Evolutionary conservation across 2,113 vertebrate genomes (phyloP), one percentile per base, ranked within the genome.

Genomic region (Litocranius walleri): DNA sequence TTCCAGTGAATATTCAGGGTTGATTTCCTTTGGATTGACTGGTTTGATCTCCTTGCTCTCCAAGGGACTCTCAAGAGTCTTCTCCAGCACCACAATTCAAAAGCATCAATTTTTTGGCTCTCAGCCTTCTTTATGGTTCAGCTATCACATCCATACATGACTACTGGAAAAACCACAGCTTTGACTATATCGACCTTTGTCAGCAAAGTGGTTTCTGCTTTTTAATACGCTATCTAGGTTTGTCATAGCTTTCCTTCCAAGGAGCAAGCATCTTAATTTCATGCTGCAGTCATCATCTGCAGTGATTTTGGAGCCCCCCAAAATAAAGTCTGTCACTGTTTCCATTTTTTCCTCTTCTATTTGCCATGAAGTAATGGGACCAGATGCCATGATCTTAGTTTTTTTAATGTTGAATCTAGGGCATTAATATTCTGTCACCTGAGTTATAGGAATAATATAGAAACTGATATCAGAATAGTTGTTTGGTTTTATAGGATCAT

Each of bases 401-500:
- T 64, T 67, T n/a, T n/a, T 19, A 67, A 67, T n/a, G 62, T 67
- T n/a, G 33, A 95, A 48, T 82, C n/a, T 61, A 36, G 23, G 40
- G 12, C n/a, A 64, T 89, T 91, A 59, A 54, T 57, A 77, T 77
- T 80, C 78, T 91, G 19, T 71, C 56, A 15, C 2, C 13, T 62
- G 52, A 74, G 59, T 56, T 45, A 94, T 4, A 67, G 19, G n/a
- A 87, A 43, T 85, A 82, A 89, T 29, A 54, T 3, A 83, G 56
- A 98, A 94, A 71, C 12, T n/a, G 88, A 45, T 71, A 7, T 14
- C 21, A 93, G 43, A 83, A 87, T 45, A 52, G 43, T 52, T 45
- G 12, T 29, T 84, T 80, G 74, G 64, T 43, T 40, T 85, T 82
- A 43, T 29, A 43, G 61, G 15, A 33, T 82, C 6, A 67, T 40